Evolutionary conservation across 2,888 invertebrate genomes (phyloP), one percentile per base, ranked within the genome.

Genomic region (Eupithecia insigniata): DNA sequence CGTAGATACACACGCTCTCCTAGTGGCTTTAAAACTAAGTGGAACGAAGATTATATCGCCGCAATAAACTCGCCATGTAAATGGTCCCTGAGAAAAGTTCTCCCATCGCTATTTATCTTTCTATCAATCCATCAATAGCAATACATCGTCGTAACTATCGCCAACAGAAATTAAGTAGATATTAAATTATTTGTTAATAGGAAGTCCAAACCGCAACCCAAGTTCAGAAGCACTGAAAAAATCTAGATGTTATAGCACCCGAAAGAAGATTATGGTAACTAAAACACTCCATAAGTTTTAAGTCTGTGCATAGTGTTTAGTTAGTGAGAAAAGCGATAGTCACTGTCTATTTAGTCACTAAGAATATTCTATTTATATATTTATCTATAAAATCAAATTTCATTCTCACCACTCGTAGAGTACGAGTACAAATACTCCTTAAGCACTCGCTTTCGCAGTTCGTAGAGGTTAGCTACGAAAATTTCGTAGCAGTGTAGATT

Each of bases 151-250:
- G 30, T 30, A 30, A 4, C 30, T 30, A 30, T 5, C 30, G 30
- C 30, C 30, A 4, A 5, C 5, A 30, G 8, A 34, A 34, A 34
- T 4, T 7, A 7, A 34, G 7, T 34, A 39, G 14, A 34, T 5
- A 34, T 43, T 1, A 60, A 8, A 10, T 28, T 18, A 61, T 61
- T 32, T 69, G 58, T 89, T 89, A 61, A n/a, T 85, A 92, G 91
- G 84, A 68, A 88, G 77, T 51, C 83, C 86, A 6, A 85, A 84
- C 76, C 80, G 80, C 79, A 87, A 84, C 74, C 81, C 83, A 72
- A 84, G 87, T 76, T 84, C 85, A 0, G 87, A 87, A 46, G 67
- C 80, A 3, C 61, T 82, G 22, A 87, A 90, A 73, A 66, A 70
- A 7, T 70, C 82, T 10, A 83, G 76, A 65, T 76, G 75, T 66